phyloP scores from a whole-genome alignment of 2,113 vertebrate species.

The Mystacornis crossleyi region DNA sequence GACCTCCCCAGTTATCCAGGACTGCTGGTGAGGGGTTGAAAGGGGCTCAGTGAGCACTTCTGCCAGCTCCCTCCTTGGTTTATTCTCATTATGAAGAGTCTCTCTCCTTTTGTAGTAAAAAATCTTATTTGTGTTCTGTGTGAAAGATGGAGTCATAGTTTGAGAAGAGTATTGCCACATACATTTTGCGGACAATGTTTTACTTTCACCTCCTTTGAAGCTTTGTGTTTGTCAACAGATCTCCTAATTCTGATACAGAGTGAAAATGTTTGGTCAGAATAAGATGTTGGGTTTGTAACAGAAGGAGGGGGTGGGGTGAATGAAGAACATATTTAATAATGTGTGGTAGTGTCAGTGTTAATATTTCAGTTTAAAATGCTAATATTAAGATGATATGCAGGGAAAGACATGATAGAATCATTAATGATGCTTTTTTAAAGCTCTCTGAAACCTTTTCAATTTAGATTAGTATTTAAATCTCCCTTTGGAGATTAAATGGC shows the following conservation, averaged over 20 bases:
- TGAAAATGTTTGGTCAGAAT: background rate
- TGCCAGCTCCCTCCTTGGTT: background rate
- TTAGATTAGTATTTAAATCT: slow-evolving; percentile 61
- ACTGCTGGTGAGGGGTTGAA: background rate
- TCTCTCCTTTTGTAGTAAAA: background rate
- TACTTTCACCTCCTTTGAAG: background rate
- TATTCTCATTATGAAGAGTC: background rate
- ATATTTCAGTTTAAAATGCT: background rate
- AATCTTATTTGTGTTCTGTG: background rate
- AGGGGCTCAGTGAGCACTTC: background rate
- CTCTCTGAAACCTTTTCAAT: slow-evolving; percentile 41
- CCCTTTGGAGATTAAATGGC: slow-evolving; percentile 28
- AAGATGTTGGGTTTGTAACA: background rate
- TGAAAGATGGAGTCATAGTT: rapidly evolving
- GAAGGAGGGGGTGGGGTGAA: background rate
- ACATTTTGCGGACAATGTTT: background rate
- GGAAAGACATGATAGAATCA: background rate
- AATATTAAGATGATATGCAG: background rate
- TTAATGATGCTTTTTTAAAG: slow-evolving; percentile 20
- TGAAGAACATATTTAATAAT: background rate
- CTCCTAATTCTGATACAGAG: background rate
- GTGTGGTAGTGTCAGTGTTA: background rate
- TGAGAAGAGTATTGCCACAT: background rate
- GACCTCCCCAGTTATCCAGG: background rate
- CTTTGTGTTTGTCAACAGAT: background rate